These are phyloP conservation scores for Drosophila grimshawi DNA, from an alignment of 1,140 invertebrate genomes.

Conservation along the genomic window DNA sequence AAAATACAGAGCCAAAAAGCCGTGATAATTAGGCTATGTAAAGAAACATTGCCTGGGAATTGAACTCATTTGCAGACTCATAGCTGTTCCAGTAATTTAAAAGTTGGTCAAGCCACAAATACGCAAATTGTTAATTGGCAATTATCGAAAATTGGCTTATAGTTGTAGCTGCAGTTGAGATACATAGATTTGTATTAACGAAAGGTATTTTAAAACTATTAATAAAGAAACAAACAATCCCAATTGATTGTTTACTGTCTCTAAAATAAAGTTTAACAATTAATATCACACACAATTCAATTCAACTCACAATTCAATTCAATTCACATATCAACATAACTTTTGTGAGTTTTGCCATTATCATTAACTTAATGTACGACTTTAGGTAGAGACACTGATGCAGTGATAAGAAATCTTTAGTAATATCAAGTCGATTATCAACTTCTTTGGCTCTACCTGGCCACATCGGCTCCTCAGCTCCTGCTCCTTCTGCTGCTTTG, in stretches of 20 bases:
- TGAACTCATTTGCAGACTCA: slow-evolving; percentile 30
- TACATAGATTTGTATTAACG: too few relatives aligned
- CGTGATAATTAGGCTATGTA: slow-evolving; percentile 27
- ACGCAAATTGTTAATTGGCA: slow-evolving; percentile 8
- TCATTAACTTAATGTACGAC: slow-evolving; percentile 34
- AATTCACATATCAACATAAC: slow-evolving; percentile 20
- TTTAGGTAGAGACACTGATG: slow-evolving; percentile 18
- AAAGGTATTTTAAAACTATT: too few relatives aligned
- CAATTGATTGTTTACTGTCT: neutral
- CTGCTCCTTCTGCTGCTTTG: slow-evolving; percentile 28
- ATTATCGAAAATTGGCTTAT: neutral
- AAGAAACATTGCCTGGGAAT: slow-evolving; percentile 33
- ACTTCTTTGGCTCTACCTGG: neutral
- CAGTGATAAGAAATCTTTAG: slow-evolving; percentile 39
- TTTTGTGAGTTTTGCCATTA: slow-evolving; percentile 14
- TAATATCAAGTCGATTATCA: slow-evolving; percentile 33
- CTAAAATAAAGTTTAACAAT: neutral
- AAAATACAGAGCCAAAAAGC: neutral
- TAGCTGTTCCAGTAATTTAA: neutral
- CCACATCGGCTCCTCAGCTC: neutral
- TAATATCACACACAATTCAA: slow-evolving; percentile 4
- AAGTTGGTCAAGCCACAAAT: slow-evolving; percentile 8
- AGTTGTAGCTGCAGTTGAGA: too few relatives aligned
- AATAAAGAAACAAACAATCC: neutral
- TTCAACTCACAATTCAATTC: slow-evolving; percentile 21